phyloP scores from a whole-genome alignment of 1,140 invertebrate genomes.

The Orchesella cincta region DNA sequence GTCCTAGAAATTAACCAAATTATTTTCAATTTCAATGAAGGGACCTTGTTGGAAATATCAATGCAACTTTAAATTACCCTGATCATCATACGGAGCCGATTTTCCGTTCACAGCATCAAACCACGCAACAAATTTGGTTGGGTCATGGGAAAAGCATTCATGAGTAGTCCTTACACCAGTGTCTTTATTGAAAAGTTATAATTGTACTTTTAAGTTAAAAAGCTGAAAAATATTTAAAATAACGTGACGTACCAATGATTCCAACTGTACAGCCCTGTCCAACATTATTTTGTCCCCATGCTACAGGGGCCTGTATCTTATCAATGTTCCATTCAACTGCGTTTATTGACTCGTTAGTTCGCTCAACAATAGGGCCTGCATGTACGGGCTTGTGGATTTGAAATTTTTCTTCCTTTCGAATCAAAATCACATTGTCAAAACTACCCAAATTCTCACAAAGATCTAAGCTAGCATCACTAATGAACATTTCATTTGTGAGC shows the following conservation, averaged over 20 bases:
- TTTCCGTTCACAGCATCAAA: not conserved
- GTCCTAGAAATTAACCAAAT: no score
- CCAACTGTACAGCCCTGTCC: not conserved
- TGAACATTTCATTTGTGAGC: not conserved
- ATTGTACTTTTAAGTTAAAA: not conserved
- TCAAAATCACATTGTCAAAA: not conserved
- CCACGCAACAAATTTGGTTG: not conserved
- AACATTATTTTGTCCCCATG: not conserved
- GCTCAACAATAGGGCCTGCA: not conserved
- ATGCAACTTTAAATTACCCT: no score
- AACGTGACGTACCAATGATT: not conserved
- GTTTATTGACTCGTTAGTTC: not conserved
- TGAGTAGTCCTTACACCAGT: not conserved
- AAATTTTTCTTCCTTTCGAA: not conserved
- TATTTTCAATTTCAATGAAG: no score
- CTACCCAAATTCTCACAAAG: not conserved
- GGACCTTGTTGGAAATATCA: no score
- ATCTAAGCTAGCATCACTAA: not conserved
- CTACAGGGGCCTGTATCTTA: not conserved
- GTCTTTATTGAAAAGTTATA: not conserved
- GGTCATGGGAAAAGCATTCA: not conserved
- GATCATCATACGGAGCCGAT: not conserved
- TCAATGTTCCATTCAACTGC: not conserved
- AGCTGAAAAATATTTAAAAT: not conserved
- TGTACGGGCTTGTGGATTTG: not conserved